These are phyloP conservation scores for Labrus mixtus DNA, from an alignment of 2,113 vertebrate genomes.

Conservation along the genomic window DNA sequence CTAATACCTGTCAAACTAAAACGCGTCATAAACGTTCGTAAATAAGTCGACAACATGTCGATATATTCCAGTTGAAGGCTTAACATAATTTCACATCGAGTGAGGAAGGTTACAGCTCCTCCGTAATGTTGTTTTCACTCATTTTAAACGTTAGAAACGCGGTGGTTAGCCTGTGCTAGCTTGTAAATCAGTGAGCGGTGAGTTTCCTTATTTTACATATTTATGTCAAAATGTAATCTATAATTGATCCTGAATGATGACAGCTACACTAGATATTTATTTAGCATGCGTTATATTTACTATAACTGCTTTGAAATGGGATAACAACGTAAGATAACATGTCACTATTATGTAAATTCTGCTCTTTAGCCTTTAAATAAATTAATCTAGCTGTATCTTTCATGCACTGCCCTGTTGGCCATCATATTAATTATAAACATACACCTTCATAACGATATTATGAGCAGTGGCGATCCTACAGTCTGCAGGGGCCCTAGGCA, in stretches of 20 bases:
- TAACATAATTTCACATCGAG: not conserved
- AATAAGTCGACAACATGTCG: not conserved
- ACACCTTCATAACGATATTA: not conserved
- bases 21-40: too few species aligned
- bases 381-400: too few species aligned
- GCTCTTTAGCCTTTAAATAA: not conserved
- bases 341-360: not conserved
- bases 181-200: constrained; percentile 29
- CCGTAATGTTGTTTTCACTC: too few species aligned
- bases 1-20: not conserved
- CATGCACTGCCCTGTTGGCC: too few species aligned
- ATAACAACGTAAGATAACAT: too few species aligned
- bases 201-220: constrained; percentile 4
- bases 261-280: not conserved
- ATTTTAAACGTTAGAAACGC: not conserved
- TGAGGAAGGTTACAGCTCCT: not conserved
- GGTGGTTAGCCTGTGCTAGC: constrained; percentile 42
- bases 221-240: not conserved
- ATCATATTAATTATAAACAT: not conserved
- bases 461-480: not conserved
- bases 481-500: too few species aligned
- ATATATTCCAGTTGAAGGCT: too few species aligned
- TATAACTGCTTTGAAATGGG: too few species aligned
- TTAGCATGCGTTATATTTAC: too few species aligned
- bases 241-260: not conserved